Conservation (phyloP, 2,113 vertebrate genomes). For the Callorhinus ursinus region DNA sequence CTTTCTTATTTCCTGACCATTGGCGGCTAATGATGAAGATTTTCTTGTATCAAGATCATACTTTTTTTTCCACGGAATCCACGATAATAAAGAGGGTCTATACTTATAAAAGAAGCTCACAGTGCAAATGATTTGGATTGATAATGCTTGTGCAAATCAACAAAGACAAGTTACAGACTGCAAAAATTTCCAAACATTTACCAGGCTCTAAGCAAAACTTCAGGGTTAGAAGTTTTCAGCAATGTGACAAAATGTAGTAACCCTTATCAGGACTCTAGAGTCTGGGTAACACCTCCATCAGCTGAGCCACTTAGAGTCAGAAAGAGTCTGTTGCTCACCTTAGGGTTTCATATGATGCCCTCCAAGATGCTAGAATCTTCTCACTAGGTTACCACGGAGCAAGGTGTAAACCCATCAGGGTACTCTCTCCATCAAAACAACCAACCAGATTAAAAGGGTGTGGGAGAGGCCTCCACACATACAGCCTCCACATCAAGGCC, state of each 20-base stretch:
- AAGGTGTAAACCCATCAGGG: constrained; percentile 51
- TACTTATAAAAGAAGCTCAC: not conserved
- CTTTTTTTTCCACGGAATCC: not conserved
- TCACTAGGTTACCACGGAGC: constrained; percentile 59
- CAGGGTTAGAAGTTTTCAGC: not conserved
- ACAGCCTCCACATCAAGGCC: constrained; percentile 62
- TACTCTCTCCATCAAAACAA: constrained; percentile 54
- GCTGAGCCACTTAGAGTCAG: constrained; percentile 4
- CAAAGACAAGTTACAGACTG: not conserved
- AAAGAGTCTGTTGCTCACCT: constrained; percentile 33
- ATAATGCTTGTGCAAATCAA: not conserved
- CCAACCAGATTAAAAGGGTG: constrained; percentile 66
- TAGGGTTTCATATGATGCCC: not conserved
- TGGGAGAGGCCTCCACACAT: constrained; percentile 19
- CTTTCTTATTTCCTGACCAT: constrained; percentile 37
- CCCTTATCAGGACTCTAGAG: not conserved
- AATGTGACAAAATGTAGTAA: not conserved
- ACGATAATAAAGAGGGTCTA: not conserved
- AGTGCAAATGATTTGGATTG: not conserved
- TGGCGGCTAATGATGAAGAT: not conserved
- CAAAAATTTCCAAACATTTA: not conserved
- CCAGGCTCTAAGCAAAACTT: not conserved
- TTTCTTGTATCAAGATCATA: not conserved
- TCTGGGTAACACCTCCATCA: not conserved
- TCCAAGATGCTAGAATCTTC: constrained; percentile 46